phyloP scores from a whole-genome alignment of 2,113 vertebrate species.

The Nerophis ophidion region DNA sequence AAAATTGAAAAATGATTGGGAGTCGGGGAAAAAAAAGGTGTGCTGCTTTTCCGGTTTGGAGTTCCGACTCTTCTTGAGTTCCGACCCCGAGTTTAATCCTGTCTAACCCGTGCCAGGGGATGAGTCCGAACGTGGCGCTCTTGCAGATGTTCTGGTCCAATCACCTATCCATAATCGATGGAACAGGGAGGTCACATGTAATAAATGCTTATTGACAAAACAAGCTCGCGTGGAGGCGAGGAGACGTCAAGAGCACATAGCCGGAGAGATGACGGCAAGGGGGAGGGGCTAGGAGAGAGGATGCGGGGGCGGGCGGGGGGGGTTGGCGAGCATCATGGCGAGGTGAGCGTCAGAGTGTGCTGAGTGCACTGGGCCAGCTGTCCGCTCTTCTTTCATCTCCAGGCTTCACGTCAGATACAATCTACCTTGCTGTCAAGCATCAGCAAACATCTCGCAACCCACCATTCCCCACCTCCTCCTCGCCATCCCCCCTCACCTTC shows the following conservation, averaged over 20 bases:
- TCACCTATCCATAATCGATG: conserved; percentile 99
- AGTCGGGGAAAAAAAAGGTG: conserved; percentile 54
- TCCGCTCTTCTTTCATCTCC: conserved; percentile 72
- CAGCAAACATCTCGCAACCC: conserved; percentile 46
- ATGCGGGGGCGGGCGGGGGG: conserved; percentile 1
- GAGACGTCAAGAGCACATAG: conserved; percentile 32
- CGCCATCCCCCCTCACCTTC: conserved; percentile 6
- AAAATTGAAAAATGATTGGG: conserved; percentile 76
- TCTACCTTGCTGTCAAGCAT: conserved; percentile 66
- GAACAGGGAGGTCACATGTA: conserved; percentile 99
- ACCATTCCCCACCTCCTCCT: conserved; percentile 17
- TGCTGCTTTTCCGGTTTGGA: conserved; percentile 77
- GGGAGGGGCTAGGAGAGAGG: conserved; percentile 1
- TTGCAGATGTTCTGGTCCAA: conserved; percentile 99
- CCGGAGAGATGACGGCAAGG: conserved; percentile 31
- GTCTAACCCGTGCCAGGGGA: conserved; percentile 98
- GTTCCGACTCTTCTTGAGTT: conserved; percentile 87
- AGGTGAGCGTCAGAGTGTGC: conserved; percentile 73
- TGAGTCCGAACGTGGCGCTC: conserved; percentile 87
- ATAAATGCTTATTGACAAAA: conserved; percentile 99
- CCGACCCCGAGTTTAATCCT: conserved; percentile 98
- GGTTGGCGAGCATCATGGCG: conserved; percentile 22
- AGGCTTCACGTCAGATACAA: conserved; percentile 62
- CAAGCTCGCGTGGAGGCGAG: conserved; percentile 83
- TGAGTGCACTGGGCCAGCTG: conserved; percentile 69